These are phyloP conservation scores for Ochropacha duplaris DNA, from an alignment of 2,888 invertebrate genomes.

Conservation along the genomic window DNA sequence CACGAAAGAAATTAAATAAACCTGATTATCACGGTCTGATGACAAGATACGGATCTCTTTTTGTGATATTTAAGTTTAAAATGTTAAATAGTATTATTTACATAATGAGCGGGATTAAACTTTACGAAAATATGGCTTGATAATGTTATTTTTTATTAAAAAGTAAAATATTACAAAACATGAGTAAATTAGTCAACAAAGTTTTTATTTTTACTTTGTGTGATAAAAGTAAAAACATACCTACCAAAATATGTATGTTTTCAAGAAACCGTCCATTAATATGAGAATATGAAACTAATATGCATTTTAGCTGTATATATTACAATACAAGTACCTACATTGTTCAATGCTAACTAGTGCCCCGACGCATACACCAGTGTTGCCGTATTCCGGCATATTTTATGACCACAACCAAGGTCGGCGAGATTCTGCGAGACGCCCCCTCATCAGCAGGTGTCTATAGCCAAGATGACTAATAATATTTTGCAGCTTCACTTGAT, in stretches of 20 bases:
- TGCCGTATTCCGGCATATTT: conserved; percentile 27
- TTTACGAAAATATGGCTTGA: not conserved
- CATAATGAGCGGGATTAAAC: not conserved
- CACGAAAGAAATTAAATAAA: conserved; percentile 13
- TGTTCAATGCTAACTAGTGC: conserved; percentile 35
- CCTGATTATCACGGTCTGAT: conserved; percentile 33
- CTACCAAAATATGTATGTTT: too few species aligned
- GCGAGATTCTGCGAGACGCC: conserved; percentile 12
- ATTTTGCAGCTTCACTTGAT: not conserved
- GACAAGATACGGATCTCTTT: conserved; percentile 38
- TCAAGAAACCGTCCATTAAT: not conserved
- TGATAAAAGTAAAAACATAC: too few species aligned
- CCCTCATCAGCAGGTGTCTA: conserved; percentile 36
- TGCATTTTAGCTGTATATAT: not conserved
- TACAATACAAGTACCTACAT: conserved; percentile 10
- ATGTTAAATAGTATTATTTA: not conserved
- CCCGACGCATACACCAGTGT: conserved; percentile 9
- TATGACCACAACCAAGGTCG: conserved; percentile 24
- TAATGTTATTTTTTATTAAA: not conserved
- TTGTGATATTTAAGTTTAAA: conserved; percentile 26
- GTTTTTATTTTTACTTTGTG: too few species aligned
- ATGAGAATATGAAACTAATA: too few species aligned
- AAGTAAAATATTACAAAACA: not conserved
- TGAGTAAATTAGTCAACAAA: not conserved
- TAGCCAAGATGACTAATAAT: conserved; percentile 24